These are phyloP conservation scores for Salarias fasciatus DNA, from an alignment of 2,797 vertebrate species.

Conservation along the genomic window DNA sequence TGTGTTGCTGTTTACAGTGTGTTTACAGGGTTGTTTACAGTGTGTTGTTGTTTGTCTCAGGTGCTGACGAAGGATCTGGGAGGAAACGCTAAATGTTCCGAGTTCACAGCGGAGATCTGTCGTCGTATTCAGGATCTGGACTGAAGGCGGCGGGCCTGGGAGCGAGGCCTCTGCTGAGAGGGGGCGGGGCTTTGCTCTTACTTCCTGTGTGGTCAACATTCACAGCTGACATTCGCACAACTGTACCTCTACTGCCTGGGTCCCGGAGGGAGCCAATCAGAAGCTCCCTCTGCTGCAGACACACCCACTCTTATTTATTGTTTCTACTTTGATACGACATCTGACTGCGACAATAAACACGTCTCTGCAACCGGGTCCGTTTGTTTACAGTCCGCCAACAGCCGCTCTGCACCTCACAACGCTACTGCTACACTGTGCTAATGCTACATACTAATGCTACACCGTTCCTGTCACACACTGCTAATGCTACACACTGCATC, in stretches of 20 bases:
- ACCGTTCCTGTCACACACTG: too few species aligned
- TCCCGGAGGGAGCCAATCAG: too few species aligned
- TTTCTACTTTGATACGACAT: conserved; percentile 49
- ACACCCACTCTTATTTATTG: conserved; percentile 63
- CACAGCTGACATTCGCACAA: conserved; percentile 62
- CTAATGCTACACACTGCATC: too few species aligned
- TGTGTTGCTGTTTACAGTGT: too few species aligned
- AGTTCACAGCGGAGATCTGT: conserved; percentile 95
- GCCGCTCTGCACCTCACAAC: too few species aligned
- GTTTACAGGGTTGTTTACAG: too few species aligned
- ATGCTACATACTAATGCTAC: too few species aligned
- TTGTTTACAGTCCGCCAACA: too few species aligned
- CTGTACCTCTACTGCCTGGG: too few species aligned
- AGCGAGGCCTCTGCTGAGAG: neutral
- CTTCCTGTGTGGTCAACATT: conserved; percentile 31
- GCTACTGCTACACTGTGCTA: too few species aligned
- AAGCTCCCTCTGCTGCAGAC: conserved; percentile 23
- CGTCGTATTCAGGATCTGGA: conserved; percentile 85
- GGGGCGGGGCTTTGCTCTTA: conserved; percentile 22
- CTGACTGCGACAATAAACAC: neutral
- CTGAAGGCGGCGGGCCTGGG: conserved; percentile 52
- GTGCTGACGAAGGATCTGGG: conserved; percentile 93
- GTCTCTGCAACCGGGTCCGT: too few species aligned
- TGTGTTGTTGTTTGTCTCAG: conserved; percentile 66
- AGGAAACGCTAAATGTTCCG: conserved; percentile 92